Base-by-base conservation (phyloP, 2,888 invertebrate genomes). In the Lasioglossum marginatum region DNA sequence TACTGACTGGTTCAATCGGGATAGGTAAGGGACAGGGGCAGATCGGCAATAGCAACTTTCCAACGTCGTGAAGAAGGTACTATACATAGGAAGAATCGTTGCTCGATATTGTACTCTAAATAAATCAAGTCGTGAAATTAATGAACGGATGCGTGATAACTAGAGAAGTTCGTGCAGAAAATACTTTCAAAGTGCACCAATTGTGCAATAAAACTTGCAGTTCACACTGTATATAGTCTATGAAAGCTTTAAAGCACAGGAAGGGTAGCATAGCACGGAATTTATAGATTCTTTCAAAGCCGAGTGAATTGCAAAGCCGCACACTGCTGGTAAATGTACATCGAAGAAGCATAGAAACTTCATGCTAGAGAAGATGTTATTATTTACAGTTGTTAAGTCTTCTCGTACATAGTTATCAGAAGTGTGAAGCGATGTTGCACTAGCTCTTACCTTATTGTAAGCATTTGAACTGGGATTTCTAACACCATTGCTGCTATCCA, bases 401-500 rank as follows among this genome's bases (percentile, higher is more conserved):
- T 84, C 85, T 81, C 76, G 77, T 83, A 88, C 14, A 81, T 63
- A 76, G 82, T 88, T 63, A 73, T 81, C 79, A 83, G 79, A 90
- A 90, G 82, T 86, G 75, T 89, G 76, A 91, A 92, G 93, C 92
- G 86, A 91, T 90, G 90, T 91, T 90, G 93, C 92, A 88, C 94
- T 95, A 95, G 94, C 94, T 96, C 97, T 97, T 97, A 98, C 98
- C 97, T 98, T 98, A 96, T 98, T 98, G 96, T 98, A 98, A 96
- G 98, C 98, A 96, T 98, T 97, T 95, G 98, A 97, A 96, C 96
- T 97, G 95, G 98, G 97, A 96, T 97, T 97, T 94, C 96, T 95
- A 94, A 96, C 95, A 95, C 98, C 98, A 96, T 98, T 98, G 96
- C 97, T 96, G 96, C 97, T 97, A 96, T 97, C 98, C 97, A 98